phyloP scores from a whole-genome alignment of 1,140 invertebrate species.

The Drosophila seguyi region DNA sequence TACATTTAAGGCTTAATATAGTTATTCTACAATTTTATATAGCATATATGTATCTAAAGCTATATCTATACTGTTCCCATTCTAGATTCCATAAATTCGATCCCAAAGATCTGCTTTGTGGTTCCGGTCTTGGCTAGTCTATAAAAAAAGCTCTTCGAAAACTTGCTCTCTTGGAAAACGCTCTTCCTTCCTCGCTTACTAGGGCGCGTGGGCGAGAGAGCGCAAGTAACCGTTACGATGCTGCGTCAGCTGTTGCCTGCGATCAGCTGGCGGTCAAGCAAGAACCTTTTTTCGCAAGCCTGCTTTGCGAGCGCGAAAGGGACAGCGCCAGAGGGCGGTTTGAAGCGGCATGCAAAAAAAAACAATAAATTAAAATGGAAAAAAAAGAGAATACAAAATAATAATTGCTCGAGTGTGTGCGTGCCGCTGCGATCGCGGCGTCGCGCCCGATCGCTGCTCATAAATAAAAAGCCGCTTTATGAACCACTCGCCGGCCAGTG shows the following conservation, averaged over 20 bases:
- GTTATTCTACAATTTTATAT: not conserved
- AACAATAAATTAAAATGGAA: not conserved
- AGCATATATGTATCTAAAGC: not conserved
- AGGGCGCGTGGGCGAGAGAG: not conserved
- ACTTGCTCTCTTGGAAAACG: not conserved
- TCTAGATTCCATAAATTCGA: not conserved
- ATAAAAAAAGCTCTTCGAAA: constrained; percentile 16
- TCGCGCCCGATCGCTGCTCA: constrained; percentile 35
- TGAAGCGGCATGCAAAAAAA: constrained; percentile 4
- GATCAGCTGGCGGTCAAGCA: constrained; percentile 36
- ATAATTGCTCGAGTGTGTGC: constrained; percentile 29
- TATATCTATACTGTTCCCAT: not conserved
- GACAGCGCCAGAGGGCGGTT: not conserved
- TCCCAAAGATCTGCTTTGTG: not conserved
- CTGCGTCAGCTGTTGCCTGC: constrained; percentile 14
- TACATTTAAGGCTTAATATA: no score
- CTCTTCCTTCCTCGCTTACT: not conserved
- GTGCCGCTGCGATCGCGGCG: constrained; percentile 36
- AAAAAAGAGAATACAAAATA: constrained; percentile 11
- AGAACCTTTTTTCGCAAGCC: constrained; percentile 18
- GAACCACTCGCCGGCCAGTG: constrained; percentile 46
- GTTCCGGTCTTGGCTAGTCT: constrained; percentile 18
- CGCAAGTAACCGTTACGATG: constrained; percentile 5
- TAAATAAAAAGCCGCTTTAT: constrained; percentile 65
- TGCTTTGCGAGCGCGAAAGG: not conserved